phyloP scores from a whole-genome alignment of 2,113 vertebrate genomes.

The Ancistrus triradiatus region DNA sequence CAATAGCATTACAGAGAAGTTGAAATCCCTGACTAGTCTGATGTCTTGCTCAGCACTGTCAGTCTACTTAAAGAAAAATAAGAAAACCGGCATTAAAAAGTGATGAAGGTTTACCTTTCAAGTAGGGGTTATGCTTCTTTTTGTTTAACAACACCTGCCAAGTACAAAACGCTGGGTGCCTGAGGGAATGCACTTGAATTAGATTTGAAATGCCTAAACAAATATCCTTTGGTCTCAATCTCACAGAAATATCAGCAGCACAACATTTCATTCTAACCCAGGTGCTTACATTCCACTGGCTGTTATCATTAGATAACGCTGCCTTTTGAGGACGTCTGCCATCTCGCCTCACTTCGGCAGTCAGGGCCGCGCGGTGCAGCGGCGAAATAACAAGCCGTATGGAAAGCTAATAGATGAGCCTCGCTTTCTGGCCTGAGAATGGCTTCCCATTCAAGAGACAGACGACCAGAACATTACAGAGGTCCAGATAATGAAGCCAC shows the following conservation, averaged over 20 bases:
- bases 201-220: too few species aligned
- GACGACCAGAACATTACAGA: constrained; percentile 26
- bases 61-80: too few species aligned
- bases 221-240: constrained; percentile 3
- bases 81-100: too few species aligned
- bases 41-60: too few species aligned
- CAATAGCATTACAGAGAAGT: too few species aligned
- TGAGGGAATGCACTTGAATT: too few species aligned
- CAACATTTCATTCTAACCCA: constrained; percentile 9
- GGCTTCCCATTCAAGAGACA: constrained; percentile 21
- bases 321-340: constrained; percentile 10
- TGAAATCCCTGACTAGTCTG: too few species aligned
- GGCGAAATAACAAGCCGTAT: background rate
- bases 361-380: background rate
- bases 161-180: too few species aligned
- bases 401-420: constrained; percentile 30
- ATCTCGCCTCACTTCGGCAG: constrained; percentile 9
- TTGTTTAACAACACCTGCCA: too few species aligned
- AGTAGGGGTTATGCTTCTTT: too few species aligned
- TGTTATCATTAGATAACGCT: constrained; percentile 20
- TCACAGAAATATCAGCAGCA: constrained; percentile 8
- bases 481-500: constrained; percentile 34
- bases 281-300: too few species aligned
- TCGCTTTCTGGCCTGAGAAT: constrained; percentile 7
- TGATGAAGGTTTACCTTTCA: too few species aligned